phyloP scores from a whole-genome alignment of 2,888 invertebrate species.

The Carpatolechia fugitivella region DNA sequence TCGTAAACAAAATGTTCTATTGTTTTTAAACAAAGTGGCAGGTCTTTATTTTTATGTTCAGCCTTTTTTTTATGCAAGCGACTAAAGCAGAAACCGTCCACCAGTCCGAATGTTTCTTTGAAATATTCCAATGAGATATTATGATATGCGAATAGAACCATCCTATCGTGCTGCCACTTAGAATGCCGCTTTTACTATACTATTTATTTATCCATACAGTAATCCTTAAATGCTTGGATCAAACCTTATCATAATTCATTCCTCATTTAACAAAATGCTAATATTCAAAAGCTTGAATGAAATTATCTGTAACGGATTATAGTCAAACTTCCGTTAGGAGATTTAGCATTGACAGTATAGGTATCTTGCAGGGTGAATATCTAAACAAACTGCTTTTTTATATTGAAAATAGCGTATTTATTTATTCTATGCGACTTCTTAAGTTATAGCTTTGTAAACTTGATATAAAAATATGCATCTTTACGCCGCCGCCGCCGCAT shows the following conservation, averaged over 20 bases:
- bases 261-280: no score
- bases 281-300: no score
- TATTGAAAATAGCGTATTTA: no score
- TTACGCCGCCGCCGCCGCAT: no score
- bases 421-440: no score
- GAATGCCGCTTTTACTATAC: constrained; percentile 47
- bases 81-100: constrained; percentile 54
- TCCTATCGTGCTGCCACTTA: constrained; percentile 32
- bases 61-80: constrained; percentile 3
- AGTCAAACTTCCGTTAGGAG: not conserved
- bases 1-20: no score
- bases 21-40: no score
- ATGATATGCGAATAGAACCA: constrained; percentile 24
- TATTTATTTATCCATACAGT: not conserved
- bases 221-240: constrained; percentile 17
- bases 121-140: constrained; percentile 60
- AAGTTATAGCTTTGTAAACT: no score
- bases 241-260: not conserved
- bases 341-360: constrained; percentile 13
- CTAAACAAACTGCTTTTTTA: not conserved
- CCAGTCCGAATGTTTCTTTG: constrained; percentile 31
- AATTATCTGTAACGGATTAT: no score
- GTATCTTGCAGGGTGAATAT: not conserved
- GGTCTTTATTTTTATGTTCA: no score
- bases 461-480: no score